phyloP scores from a whole-genome alignment of 2,113 vertebrate species.

The Aleadryas rufinucha region DNA sequence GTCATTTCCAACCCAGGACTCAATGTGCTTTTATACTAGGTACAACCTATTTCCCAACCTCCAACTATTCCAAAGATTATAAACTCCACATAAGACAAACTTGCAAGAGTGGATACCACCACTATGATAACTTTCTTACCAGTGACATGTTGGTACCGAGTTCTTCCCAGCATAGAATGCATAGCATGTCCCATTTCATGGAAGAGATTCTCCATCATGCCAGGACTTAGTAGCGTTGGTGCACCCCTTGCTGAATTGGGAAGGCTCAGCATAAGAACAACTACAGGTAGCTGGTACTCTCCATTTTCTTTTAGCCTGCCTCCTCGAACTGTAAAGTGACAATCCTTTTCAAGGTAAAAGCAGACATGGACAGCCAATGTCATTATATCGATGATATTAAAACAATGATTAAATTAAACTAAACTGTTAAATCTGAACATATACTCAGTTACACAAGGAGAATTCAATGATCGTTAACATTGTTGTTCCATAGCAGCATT shows the following conservation, averaged over 20 bases:
- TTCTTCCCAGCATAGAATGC: constrained; percentile 97
- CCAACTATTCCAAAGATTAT: background rate
- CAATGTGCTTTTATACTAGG: background rate
- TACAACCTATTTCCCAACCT: background rate
- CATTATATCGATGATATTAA: background rate
- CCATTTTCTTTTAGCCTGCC: constrained; percentile 83
- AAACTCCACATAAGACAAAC: background rate
- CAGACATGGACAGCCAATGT: background rate
- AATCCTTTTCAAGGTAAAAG: constrained; percentile 79
- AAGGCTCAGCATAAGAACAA: constrained; percentile 94
- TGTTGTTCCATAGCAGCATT: background rate
- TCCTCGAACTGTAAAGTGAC: constrained; percentile 96
- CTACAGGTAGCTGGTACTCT: constrained; percentile 91
- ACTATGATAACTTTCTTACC: constrained; percentile 67
- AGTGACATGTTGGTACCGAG: constrained; percentile 93
- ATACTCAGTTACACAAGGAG: background rate
- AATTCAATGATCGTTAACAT: background rate
- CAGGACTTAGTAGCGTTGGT: constrained; percentile 87
- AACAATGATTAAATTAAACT: background rate
- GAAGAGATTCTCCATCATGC: constrained; percentile 99
- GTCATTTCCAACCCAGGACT: background rate
- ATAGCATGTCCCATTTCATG: constrained; percentile 99
- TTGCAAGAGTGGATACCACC: background rate
- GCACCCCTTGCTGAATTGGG: constrained; percentile 75
- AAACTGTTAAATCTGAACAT: background rate